Percentiles rank a stretch among this genome's conserved stretches.
phyloP scores from a whole-genome alignment of 2,888 invertebrate genomes.

The Oscheius sp. region DNA sequence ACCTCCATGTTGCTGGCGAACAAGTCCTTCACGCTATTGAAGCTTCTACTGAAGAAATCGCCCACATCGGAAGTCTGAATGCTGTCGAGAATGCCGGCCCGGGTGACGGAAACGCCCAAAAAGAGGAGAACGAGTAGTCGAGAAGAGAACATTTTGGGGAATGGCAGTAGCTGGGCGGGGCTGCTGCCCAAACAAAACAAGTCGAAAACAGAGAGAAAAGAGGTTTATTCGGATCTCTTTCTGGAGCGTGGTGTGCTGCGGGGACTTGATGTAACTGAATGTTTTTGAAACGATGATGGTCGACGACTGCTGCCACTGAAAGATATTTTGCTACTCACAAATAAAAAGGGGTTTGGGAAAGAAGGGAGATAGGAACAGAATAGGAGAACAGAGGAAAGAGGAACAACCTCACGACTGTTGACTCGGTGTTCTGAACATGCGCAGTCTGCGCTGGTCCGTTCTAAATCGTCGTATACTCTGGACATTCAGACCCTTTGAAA shows the following conservation, averaged over 20 bases:
- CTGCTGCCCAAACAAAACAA: neutral
- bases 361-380: constrained; percentile 16
- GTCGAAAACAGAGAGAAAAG: neutral
- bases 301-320: constrained; percentile 38
- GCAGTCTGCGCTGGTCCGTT: neutral
- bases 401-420: constrained; percentile 23
- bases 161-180: neutral
- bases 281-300: constrained; percentile 45
- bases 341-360: neutral
- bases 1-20: constrained; percentile 44
- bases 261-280: constrained; percentile 42
- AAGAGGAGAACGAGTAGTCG: constrained; percentile 18
- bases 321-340: neutral
- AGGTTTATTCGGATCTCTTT: constrained; percentile 28
- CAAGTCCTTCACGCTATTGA: constrained; percentile 55
- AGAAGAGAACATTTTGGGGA: constrained; percentile 23
- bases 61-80: constrained; percentile 53
- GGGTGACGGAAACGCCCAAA: constrained; percentile 22
- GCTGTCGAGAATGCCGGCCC: constrained; percentile 54
- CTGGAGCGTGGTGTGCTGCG: constrained; percentile 18
- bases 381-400: constrained; percentile 2
- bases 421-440: constrained; percentile 8
- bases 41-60: constrained; percentile 58
- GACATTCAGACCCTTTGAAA: neutral
- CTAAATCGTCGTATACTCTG: constrained; percentile 1